These are phyloP conservation scores for Lutjanus campechanus DNA, from an alignment of 2,797 vertebrate genomes.

Conservation along the genomic window DNA sequence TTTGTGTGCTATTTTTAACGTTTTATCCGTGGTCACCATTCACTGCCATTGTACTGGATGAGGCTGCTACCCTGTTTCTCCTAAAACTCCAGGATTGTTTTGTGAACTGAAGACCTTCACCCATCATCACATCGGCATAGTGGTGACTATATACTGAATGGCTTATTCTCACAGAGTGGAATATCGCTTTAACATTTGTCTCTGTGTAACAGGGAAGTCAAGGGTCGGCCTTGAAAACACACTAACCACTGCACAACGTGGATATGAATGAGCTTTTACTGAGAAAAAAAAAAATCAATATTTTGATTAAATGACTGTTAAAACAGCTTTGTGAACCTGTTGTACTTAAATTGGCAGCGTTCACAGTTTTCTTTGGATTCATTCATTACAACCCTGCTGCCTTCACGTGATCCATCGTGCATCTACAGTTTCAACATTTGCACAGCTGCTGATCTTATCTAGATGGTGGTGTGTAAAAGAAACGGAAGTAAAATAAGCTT, in stretches of 20 bases:
- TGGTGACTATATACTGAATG: too few species aligned
- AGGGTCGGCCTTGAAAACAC: not conserved
- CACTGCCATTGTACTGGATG: too few species aligned
- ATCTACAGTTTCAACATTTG: not conserved
- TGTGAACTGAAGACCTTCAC: too few species aligned
- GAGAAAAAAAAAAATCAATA: not conserved
- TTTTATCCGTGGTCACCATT: too few species aligned
- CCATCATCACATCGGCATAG: too few species aligned
- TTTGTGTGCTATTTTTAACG: too few species aligned
- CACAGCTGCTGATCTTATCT: not conserved
- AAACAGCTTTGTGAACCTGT: not conserved
- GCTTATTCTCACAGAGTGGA: too few species aligned
- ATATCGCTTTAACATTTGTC: slow-evolving; percentile 4
- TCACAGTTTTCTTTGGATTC: not conserved
- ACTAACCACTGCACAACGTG: not conserved
- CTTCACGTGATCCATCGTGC: not conserved
- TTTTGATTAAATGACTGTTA: not conserved
- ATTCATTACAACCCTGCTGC: not conserved
- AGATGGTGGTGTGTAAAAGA: not conserved
- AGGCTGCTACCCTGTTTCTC: too few species aligned
- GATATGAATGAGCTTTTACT: not conserved
- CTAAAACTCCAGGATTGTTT: too few species aligned
- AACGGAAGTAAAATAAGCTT: not conserved
- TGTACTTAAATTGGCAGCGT: not conserved
- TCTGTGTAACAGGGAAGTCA: not conserved